Evolutionary conservation across 2,888 invertebrate species (phyloP).

Genomic region (Leucoma salicis): DNA sequence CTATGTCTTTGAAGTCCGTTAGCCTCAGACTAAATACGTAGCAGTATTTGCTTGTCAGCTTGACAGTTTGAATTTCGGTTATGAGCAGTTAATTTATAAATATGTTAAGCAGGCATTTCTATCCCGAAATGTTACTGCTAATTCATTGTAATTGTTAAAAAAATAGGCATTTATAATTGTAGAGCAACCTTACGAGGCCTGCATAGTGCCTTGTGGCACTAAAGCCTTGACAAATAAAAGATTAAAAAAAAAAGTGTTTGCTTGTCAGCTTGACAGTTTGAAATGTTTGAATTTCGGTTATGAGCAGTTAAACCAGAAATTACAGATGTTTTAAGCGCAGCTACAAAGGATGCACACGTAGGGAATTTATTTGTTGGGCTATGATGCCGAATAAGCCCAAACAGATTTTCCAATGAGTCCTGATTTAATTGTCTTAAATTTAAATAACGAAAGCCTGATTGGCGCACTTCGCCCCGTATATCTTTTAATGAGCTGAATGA

Average conservation of each 20-base stretch:
- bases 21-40: no score
- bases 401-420: slow-evolving; percentile 11
- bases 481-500: neutral
- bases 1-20: no score
- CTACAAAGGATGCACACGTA: neutral
- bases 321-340: neutral
- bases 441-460: slow-evolving; percentile 6
- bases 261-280: neutral
- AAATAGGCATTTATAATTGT: no score
- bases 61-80: neutral
- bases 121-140: no score
- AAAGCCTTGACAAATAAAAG: no score
- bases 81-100: neutral
- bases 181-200: no score
- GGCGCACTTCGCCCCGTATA: neutral
- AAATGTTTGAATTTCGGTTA: neutral
- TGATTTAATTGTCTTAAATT: slow-evolving; percentile 8
- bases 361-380: slow-evolving; percentile 6
- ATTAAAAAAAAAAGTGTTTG: neutral
- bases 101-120: no score
- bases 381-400: slow-evolving; percentile 9
- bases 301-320: neutral
- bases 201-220: no score
- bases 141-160: no score
- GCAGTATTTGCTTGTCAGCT: no score